A percentile compares a stretch with the other conserved stretches of the same genome.
Conservation (phyloP, 2,113 vertebrate species). For the Gorsachius goisagi region DNA sequence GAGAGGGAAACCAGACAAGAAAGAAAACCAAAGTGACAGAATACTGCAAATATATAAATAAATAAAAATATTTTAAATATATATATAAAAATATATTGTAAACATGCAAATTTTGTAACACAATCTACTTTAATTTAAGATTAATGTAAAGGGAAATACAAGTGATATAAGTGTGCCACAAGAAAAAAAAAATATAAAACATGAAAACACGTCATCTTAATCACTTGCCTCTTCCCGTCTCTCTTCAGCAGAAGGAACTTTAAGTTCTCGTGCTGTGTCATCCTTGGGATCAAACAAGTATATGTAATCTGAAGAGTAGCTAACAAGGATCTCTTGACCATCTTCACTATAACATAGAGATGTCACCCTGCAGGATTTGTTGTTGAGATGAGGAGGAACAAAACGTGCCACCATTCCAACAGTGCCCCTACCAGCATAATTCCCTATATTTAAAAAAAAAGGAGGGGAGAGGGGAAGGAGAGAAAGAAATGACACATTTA, state of each 20-base stretch:
- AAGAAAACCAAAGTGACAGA: neutral
- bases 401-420: constrained; percentile 96
- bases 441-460: constrained; percentile 73
- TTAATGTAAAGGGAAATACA: neutral
- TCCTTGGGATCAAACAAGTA: constrained; percentile 97
- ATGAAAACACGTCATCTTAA: neutral
- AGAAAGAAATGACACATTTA: neutral
- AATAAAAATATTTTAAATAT: neutral
- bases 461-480: rapidly evolving
- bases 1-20: neutral
- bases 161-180: neutral
- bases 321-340: constrained; percentile 96
- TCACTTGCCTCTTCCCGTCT: constrained; percentile 90
- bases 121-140: neutral
- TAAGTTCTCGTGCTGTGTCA: constrained; percentile 92
- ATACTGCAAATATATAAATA: neutral
- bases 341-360: constrained; percentile 97
- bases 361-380: constrained; percentile 96
- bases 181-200: neutral
- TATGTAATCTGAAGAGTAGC: constrained; percentile 98
- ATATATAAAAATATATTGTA: neutral
- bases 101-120: neutral
- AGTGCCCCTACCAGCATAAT: constrained; percentile 91
- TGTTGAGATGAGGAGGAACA: constrained; percentile 91
- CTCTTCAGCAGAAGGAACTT: constrained; percentile 89